Percentiles rank a stretch among this genome's conserved stretches.
phyloP scores from a whole-genome alignment of 2,797 vertebrate genomes.

The Fundulus diaphanus region DNA sequence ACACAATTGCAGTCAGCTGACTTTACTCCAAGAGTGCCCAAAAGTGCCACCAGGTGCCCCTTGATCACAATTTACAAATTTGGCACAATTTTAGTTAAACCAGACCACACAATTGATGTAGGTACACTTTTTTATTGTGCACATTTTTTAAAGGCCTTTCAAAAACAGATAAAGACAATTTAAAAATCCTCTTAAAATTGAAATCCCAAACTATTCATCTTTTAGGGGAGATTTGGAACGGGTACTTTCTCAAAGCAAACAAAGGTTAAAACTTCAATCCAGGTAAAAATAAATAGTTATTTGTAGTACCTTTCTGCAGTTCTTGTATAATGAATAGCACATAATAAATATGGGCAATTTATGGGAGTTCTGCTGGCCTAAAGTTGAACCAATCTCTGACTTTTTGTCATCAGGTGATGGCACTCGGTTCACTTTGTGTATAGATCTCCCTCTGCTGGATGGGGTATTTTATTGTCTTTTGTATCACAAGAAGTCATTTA shows the following conservation, averaged over 20 bases:
- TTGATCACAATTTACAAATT: too few species aligned
- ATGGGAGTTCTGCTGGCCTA: background rate
- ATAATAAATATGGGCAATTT: background rate
- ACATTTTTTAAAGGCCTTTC: too few species aligned
- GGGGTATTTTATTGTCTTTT: constrained; percentile 44
- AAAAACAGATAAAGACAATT: too few species aligned
- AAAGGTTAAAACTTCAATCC: background rate
- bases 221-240: constrained; percentile 10
- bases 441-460: constrained; percentile 67
- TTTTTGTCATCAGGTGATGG: constrained; percentile 4
- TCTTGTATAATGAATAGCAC: background rate
- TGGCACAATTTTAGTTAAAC: too few species aligned
- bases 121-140: too few species aligned
- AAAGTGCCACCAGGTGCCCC: too few species aligned
- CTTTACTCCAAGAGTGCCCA: too few species aligned
- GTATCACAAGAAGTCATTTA: constrained; percentile 21
- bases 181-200: too few species aligned
- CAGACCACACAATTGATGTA: too few species aligned
- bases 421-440: constrained; percentile 26
- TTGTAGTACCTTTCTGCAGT: background rate
- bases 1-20: too few species aligned
- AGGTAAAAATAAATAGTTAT: background rate
- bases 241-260: constrained; percentile 4
- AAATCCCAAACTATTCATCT: too few species aligned
- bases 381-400: constrained; percentile 17